These are phyloP conservation scores for Ephialtes manifestator DNA, from an alignment of 2,888 invertebrate species.

Conservation along the genomic window DNA sequence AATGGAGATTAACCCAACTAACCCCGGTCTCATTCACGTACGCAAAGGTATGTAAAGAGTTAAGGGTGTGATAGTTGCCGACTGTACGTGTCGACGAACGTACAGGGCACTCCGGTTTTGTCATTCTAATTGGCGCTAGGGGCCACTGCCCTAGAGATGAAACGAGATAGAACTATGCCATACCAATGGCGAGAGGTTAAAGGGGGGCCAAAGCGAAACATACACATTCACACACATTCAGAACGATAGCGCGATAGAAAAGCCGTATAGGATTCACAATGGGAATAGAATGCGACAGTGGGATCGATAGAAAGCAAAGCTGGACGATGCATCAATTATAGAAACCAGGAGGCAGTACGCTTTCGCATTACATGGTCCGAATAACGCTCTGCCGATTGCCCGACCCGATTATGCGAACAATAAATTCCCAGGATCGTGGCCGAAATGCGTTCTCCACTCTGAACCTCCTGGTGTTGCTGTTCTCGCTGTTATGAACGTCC, in stretches of 20 bases:
- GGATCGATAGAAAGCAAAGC: conserved; percentile 57
- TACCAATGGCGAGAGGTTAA: conserved; percentile 14
- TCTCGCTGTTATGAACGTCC: conserved; percentile 37
- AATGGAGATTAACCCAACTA: not conserved
- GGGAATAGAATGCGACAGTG: conserved; percentile 22
- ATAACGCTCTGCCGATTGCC: conserved; percentile 82
- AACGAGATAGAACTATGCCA: conserved; percentile 28
- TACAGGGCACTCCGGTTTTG: conserved; percentile 80
- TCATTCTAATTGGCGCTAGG: conserved; percentile 80
- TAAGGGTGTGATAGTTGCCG: conserved; percentile 67
- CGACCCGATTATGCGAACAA: conserved; percentile 79
- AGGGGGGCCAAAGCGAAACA: conserved; percentile 10
- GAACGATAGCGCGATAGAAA: not conserved
- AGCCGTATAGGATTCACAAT: not conserved
- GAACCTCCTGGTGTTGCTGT: conserved; percentile 17
- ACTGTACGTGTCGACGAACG: conserved; percentile 72
- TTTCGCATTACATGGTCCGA: conserved; percentile 79
- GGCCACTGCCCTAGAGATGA: conserved; percentile 30
- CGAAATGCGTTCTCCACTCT: conserved; percentile 36
- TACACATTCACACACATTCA: not conserved
- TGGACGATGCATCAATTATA: conserved; percentile 83
- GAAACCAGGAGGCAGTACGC: conserved; percentile 78
- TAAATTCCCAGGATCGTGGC: conserved; percentile 63
- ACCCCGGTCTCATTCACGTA: conserved; percentile 20
- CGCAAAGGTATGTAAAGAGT: conserved; percentile 58